A percentile compares a stretch with the other conserved stretches of the same genome.
These are phyloP conservation scores for Dreissena rostriformis DNA, from an alignment of 1,140 invertebrate species.

Conservation along the genomic window DNA sequence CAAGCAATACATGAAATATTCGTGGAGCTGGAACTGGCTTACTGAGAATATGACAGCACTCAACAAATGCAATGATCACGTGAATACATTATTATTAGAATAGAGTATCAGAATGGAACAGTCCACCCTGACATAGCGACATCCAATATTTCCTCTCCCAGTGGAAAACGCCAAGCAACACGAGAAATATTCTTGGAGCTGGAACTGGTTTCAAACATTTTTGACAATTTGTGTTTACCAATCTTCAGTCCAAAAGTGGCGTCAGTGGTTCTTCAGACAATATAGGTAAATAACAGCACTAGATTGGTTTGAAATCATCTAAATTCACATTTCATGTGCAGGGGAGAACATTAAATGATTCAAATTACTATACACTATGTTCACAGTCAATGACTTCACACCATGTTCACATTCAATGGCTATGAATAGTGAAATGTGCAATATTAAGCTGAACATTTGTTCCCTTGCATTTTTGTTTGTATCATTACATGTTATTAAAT, in stretches of 20 bases:
- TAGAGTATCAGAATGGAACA: conserved; percentile 11
- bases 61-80: no score
- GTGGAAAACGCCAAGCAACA: conserved; percentile 26
- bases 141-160: conserved; percentile 15
- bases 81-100: conserved; percentile 8
- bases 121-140: conserved; percentile 7
- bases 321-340: not conserved
- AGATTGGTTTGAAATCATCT: not conserved
- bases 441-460: no score
- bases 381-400: no score
- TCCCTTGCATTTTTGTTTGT: no score
- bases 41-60: not conserved
- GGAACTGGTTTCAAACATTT: conserved; percentile 10
- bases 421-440: no score
- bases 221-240: not conserved
- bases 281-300: conserved; percentile 37
- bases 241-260: conserved; percentile 10
- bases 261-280: conserved; percentile 16
- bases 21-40: conserved; percentile 52
- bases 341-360: no score
- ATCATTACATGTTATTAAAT: no score
- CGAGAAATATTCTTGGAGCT: conserved; percentile 18
- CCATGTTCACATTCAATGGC: no score
- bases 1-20: not conserved
- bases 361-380: no score